Evolutionary conservation across 1,140 invertebrate genomes (phyloP), one percentile per base, ranked within the genome.

Genomic region (Amphibalanus amphitrite): DNA sequence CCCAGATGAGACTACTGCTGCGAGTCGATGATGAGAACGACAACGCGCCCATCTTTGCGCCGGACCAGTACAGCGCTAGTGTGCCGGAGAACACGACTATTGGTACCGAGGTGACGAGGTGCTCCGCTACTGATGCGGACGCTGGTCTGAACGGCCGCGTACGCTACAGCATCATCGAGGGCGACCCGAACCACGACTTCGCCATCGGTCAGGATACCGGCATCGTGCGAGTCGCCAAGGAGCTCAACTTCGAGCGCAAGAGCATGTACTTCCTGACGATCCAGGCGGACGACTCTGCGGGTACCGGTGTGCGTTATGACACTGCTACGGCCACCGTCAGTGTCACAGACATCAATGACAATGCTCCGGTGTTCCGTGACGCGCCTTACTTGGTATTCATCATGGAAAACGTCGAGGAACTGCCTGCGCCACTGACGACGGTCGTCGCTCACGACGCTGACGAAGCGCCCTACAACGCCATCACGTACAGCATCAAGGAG

Each of bases 301-400:
- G 75, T 74, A 77, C 78, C 65, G 74, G 75, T 1, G 79, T 29
- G n/a, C 76, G 71, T 70, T 77, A 68, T 73, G 90, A 92, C 78
- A 89, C 86, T 8, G 89, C 91, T 23, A 80, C 80, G 33, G 82
- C 87, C n/a, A 76, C 80, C 40, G 83, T 88, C 47, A 78, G 76
- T 10, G 86, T 99, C 6, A 85, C 88, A 29, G 95, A 98, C 81
- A 90, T 97, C 75, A 97, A 98, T 80, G 95, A 98, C 81, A 95
- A 95, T 78, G 86, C 91, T 13, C 95, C 95, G 0, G 88, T 90
- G 0, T 97, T 98, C 78, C 80, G 92, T 59, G 89, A 92, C 80
- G 95, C 92, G 0, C 92, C 92, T 0, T 97, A 97, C 79, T 79
- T 92, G 72, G 91, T 92, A 0, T 89, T 92, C 77, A 90, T 97